These are phyloP conservation scores for Protonemura montana DNA, from an alignment of 2,888 invertebrate species.

Conservation along the genomic window DNA sequence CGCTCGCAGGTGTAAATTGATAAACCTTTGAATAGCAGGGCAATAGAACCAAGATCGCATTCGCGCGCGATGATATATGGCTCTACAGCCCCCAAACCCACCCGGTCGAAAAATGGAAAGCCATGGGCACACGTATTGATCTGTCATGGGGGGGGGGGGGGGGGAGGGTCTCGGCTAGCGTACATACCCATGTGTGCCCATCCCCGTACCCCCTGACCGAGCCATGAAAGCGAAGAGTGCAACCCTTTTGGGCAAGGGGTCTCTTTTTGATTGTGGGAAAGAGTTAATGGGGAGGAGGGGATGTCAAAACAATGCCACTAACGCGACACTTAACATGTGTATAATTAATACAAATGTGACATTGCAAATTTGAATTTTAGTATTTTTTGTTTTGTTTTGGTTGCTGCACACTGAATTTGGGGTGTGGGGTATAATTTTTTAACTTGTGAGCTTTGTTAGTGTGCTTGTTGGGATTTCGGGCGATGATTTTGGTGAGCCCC, in stretches of 20 bases:
- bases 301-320: neutral
- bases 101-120: neutral
- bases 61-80: neutral
- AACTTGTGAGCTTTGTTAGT: no score
- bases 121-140: neutral
- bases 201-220: neutral
- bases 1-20: neutral
- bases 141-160: neutral
- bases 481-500: no score
- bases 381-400: neutral
- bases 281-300: neutral
- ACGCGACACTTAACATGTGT: neutral
- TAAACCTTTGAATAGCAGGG: neutral
- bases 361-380: neutral
- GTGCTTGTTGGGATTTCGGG: no score
- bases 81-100: neutral
- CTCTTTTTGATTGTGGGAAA: neutral
- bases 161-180: no score
- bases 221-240: neutral
- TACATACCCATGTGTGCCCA: no score
- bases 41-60: neutral
- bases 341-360: conserved; percentile 2
- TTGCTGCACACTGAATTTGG: no score
- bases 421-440: no score
- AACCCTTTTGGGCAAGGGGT: neutral